Evolutionary conservation across 2,888 invertebrate species (phyloP).

Genomic region (Gryllus longicercus): DNA sequence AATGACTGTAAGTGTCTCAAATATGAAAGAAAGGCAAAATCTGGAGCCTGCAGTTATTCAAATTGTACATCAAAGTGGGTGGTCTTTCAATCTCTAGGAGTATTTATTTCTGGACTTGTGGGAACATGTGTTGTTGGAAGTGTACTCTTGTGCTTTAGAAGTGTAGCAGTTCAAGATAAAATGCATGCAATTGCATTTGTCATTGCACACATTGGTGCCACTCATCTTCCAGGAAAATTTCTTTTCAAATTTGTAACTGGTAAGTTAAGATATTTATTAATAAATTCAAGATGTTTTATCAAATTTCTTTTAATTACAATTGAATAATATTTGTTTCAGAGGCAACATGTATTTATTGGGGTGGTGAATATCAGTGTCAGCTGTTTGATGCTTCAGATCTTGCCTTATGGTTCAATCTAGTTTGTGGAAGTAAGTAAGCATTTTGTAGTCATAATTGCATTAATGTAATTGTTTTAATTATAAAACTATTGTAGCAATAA

Average conservation of each 20-base stretch:
- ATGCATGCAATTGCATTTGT: conserved; percentile 58
- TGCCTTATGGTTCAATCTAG: conserved; percentile 41
- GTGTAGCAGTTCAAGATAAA: conserved; percentile 59
- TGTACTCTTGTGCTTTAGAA: conserved; percentile 43
- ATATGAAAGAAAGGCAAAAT: conserved; percentile 45
- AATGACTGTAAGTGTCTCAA: conserved; percentile 52
- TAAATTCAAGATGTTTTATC: background rate
- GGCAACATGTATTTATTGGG: conserved; percentile 51
- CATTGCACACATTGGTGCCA: conserved; percentile 54
- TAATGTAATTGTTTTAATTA: background rate
- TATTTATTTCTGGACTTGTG: conserved; percentile 42
- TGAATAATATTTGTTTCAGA: conserved; percentile 39
- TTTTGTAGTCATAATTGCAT: conserved; percentile 30
- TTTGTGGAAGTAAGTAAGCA: conserved; percentile 21
- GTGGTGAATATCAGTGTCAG: conserved; percentile 47
- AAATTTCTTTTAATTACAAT: too few species aligned
- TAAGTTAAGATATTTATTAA: conserved; percentile 41
- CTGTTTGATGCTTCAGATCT: conserved; percentile 50
- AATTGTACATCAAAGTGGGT: conserved; percentile 53
- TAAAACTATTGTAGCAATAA: background rate
- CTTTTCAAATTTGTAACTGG: conserved; percentile 59
- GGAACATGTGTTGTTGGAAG: conserved; percentile 51
- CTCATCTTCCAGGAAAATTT: conserved; percentile 61
- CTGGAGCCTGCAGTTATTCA: conserved; percentile 55
- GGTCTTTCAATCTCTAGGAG: conserved; percentile 42